Conservation (phyloP, 2,797 vertebrate species). For the Xyrichtys novacula region DNA sequence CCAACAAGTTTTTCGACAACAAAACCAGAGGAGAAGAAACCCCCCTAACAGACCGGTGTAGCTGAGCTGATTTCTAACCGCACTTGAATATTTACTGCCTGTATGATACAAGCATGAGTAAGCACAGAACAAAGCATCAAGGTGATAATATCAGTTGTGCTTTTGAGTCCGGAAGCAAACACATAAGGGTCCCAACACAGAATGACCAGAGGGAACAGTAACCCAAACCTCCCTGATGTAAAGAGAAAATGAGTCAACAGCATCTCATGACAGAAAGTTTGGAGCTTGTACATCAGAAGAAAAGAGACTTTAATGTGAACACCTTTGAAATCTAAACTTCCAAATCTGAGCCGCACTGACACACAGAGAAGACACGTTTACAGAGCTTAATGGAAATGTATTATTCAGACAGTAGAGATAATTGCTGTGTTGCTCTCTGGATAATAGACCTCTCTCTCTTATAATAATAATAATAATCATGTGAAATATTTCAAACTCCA, state of each 20-base stretch:
- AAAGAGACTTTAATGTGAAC: slow-evolving; percentile 7
- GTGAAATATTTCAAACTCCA: not conserved
- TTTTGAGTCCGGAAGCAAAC: slow-evolving; percentile 38
- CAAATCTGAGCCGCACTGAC: slow-evolving; percentile 19
- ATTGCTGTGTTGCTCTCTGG: slow-evolving; percentile 36
- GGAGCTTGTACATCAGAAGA: slow-evolving; percentile 7
- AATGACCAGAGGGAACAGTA: slow-evolving; percentile 63
- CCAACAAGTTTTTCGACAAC: not conserved
- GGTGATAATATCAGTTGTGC: slow-evolving; percentile 69
- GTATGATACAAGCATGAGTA: slow-evolving; percentile 53
- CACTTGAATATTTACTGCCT: slow-evolving; percentile 15
- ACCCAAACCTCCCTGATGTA: slow-evolving; percentile 50
- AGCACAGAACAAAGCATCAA: slow-evolving; percentile 63
- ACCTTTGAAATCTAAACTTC: slow-evolving; percentile 16
- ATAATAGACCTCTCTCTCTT: slow-evolving; percentile 43
- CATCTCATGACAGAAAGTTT: slow-evolving; percentile 62
- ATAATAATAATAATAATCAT: slow-evolving; percentile 2
- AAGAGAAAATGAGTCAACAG: slow-evolving; percentile 69
- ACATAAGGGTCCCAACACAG: slow-evolving; percentile 47
- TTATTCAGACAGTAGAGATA: slow-evolving; percentile 57
- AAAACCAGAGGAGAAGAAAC: slow-evolving; percentile 5
- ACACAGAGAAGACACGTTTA: slow-evolving; percentile 10
- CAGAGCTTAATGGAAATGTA: slow-evolving; percentile 54
- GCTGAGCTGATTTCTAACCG: slow-evolving; percentile 43
- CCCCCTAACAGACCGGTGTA: slow-evolving; percentile 1